These are phyloP conservation scores for Spodoptera littoralis DNA, from an alignment of 2,888 invertebrate species.

Conservation along the genomic window DNA sequence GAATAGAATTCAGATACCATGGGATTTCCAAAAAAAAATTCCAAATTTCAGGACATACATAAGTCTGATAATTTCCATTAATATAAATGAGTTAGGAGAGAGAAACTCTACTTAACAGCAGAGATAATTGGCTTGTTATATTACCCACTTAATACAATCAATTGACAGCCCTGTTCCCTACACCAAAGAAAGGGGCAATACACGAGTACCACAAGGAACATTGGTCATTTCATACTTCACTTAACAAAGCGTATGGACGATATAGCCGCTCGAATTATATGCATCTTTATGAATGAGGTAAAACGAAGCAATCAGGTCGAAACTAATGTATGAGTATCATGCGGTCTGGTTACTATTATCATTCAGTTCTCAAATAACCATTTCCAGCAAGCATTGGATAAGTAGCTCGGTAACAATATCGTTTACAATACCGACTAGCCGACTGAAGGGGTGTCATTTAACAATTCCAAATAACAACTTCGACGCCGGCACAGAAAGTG, in stretches of 20 bases:
- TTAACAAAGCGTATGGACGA: conserved; percentile 48
- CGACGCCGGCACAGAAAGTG: conserved; percentile 75
- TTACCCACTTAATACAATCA: neutral
- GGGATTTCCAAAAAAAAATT: conserved; percentile 21
- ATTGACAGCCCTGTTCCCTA: neutral
- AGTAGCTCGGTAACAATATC: conserved; percentile 44
- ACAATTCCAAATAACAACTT: conserved; percentile 51
- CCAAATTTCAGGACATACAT: too few species aligned
- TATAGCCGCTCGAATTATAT: conserved; percentile 50
- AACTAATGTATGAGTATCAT: conserved; percentile 60
- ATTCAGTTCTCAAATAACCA: conserved; percentile 56
- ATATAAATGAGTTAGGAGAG: neutral
- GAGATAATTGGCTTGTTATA: neutral
- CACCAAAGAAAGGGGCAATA: conserved; percentile 25
- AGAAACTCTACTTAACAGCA: conserved; percentile 10
- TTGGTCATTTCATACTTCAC: conserved; percentile 39
- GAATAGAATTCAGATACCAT: conserved; percentile 29
- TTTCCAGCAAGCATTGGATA: conserved; percentile 55
- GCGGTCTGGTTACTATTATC: conserved; percentile 52
- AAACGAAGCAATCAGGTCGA: conserved; percentile 66
- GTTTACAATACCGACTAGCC: conserved; percentile 48
- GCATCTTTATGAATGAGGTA: conserved; percentile 60
- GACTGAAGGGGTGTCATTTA: conserved; percentile 52
- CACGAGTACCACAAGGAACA: conserved; percentile 32
- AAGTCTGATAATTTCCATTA: conserved; percentile 13